phyloP scores from a whole-genome alignment of 2,113 vertebrate species.

The Lepus timidus region DNA sequence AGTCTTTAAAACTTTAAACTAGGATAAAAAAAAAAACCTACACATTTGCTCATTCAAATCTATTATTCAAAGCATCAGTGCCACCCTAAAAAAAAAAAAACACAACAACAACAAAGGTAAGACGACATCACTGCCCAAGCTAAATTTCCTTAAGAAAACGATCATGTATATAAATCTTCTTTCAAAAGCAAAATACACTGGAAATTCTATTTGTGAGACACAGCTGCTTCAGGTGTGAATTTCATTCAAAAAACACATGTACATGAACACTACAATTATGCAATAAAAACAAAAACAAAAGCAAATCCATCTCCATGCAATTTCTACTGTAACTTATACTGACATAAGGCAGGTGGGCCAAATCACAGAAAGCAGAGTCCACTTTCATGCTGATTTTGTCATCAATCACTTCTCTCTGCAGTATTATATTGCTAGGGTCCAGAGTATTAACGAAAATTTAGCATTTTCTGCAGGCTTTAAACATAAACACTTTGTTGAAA shows the following conservation, averaged over 20 bases:
- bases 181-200: constrained; percentile 38
- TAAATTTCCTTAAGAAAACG: constrained; percentile 32
- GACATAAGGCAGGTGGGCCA: not conserved
- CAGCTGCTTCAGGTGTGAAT: constrained; percentile 12
- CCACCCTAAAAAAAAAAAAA: not conserved
- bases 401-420: not conserved
- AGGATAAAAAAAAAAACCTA: constrained; percentile 5
- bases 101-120: not conserved
- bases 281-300: constrained; percentile 34
- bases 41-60: constrained; percentile 1
- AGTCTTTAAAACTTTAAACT: constrained; percentile 15
- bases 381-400: constrained; percentile 45
- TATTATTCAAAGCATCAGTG: constrained; percentile 50
- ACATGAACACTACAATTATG: not conserved
- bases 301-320: not conserved
- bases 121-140: not conserved
- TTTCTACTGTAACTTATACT: constrained; percentile 39
- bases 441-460: constrained; percentile 38
- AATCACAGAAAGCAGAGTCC: constrained; percentile 20
- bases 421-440: not conserved
- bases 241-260: constrained; percentile 43
- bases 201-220: not conserved
- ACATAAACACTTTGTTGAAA: constrained; percentile 35
- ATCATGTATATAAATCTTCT: not conserved
- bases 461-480: constrained; percentile 28